These are phyloP conservation scores for Drosophila melanica DNA, from an alignment of 1,140 invertebrate genomes.

Conservation along the genomic window DNA sequence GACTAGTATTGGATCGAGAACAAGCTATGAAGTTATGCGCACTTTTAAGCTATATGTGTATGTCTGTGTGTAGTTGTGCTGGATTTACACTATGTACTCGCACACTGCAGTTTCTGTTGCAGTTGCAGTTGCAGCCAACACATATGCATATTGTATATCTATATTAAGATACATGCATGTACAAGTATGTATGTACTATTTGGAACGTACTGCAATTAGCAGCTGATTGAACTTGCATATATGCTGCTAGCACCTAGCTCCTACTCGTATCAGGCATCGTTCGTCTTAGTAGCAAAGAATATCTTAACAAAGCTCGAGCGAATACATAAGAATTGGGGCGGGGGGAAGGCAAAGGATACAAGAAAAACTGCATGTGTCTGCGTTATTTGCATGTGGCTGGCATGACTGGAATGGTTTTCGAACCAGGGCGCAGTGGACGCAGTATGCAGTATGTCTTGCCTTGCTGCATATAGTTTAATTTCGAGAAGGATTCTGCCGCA, in stretches of 20 bases:
- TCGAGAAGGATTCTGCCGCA: constrained; percentile 77
- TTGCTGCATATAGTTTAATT: constrained; percentile 80
- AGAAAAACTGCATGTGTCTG: constrained; percentile 81
- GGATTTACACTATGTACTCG: constrained; percentile 6
- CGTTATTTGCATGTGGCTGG: constrained; percentile 81
- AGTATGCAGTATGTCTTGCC: constrained; percentile 62
- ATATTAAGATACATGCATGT: constrained; percentile 8
- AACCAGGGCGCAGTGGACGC: constrained; percentile 51
- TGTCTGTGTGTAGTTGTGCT: background rate
- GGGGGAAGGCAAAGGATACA: constrained; percentile 60
- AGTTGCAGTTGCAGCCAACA: constrained; percentile 8
- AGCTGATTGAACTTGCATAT: constrained; percentile 77
- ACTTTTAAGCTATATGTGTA: background rate
- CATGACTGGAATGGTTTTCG: constrained; percentile 69
- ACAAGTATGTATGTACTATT: constrained; percentile 26
- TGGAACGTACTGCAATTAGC: constrained; percentile 75
- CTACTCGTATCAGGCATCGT: constrained; percentile 59
- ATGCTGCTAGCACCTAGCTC: constrained; percentile 39
- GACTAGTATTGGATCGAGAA: constrained; percentile 8
- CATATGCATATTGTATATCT: constrained; percentile 2
- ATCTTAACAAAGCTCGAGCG: constrained; percentile 76
- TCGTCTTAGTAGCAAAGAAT: constrained; percentile 77
- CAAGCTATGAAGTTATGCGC: constrained; percentile 26
- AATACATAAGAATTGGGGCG: constrained; percentile 64
- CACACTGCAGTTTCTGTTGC: constrained; percentile 31